Conservation (phyloP, 2,113 vertebrate genomes). For the Antennarius striatus region DNA sequence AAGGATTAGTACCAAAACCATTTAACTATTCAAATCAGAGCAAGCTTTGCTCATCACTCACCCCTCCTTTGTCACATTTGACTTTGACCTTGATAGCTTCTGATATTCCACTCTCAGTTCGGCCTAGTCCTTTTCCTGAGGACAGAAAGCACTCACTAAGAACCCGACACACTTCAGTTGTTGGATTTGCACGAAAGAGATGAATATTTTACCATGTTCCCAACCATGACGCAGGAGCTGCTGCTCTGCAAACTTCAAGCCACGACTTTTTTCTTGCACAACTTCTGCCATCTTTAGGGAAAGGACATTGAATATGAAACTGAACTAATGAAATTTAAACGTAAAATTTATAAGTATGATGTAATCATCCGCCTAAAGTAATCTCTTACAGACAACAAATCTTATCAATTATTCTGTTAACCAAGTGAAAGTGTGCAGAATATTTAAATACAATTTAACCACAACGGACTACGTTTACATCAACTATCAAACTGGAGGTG, state of each 20-base stretch:
- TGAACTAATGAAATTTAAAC: too few relatives aligned
- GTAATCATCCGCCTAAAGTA: too few relatives aligned
- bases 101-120: constrained; percentile 84
- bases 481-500: too few relatives aligned
- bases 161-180: background rate
- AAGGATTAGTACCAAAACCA: background rate
- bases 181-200: background rate
- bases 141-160: constrained; percentile 1
- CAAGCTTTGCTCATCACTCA: constrained; percentile 63
- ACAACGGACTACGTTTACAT: too few relatives aligned
- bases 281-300: constrained; percentile 61
- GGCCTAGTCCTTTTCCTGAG: constrained; percentile 89
- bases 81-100: constrained; percentile 89
- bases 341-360: too few relatives aligned
- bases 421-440: too few relatives aligned
- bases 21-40: background rate
- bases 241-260: constrained; percentile 85
- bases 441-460: too few relatives aligned
- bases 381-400: too few relatives aligned
- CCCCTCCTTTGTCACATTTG: constrained; percentile 90
- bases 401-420: too few relatives aligned
- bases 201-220: constrained; percentile 77
- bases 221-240: constrained; percentile 89
- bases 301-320: too few relatives aligned
- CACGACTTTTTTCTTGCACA: constrained; percentile 66